phyloP scores from a whole-genome alignment of 2,888 invertebrate species.

The Dynastes tityus region DNA sequence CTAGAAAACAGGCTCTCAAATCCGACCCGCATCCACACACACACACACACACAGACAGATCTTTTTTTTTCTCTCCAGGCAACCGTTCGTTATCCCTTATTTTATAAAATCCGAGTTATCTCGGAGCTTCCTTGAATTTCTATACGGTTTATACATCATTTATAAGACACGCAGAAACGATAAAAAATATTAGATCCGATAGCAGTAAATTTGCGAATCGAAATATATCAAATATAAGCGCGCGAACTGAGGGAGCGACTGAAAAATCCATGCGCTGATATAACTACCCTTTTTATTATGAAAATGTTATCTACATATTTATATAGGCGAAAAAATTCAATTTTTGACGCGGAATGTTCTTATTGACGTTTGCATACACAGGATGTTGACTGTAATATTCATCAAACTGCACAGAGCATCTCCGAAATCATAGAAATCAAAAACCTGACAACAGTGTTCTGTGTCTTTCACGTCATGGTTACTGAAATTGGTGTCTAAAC shows the following conservation, averaged over 20 bases:
- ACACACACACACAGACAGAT: background rate
- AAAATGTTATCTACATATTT: background rate
- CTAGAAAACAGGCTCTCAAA: conserved; percentile 28
- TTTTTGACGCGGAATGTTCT: no score
- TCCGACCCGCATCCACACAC: background rate
- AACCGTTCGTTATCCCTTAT: conserved; percentile 16
- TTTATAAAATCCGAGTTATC: conserved; percentile 15
- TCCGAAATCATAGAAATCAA: no score
- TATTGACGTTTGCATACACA: no score
- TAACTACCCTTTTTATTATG: conserved; percentile 8
- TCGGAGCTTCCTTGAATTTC: conserved; percentile 3
- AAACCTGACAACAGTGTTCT: no score
- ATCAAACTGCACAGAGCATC: no score
- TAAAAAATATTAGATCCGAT: background rate
- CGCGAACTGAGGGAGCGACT: background rate
- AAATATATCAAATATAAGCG: background rate
- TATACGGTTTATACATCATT: conserved; percentile 32
- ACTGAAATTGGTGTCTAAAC: no score
- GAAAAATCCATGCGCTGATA: no score
- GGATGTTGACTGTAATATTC: no score
- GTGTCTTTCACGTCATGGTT: no score
- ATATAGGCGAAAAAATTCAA: no score
- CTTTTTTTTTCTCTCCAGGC: conserved; percentile 3
- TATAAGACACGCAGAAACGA: background rate
- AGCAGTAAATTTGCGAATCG: background rate